Conservation (phyloP, 2,797 vertebrate genomes). For the Pterois miles region DNA sequence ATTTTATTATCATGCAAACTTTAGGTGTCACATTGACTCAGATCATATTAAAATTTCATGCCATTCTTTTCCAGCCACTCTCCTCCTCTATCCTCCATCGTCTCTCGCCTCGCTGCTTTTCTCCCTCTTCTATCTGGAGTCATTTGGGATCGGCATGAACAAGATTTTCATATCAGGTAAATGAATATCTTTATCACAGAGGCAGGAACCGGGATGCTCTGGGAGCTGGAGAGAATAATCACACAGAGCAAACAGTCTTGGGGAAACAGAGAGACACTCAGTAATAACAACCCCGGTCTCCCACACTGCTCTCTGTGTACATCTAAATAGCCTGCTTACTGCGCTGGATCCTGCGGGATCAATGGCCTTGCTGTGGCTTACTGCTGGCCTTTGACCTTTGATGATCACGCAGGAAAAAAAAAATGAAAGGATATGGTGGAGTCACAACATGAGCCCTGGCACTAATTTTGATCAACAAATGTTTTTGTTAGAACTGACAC, state of each 20-base stretch:
- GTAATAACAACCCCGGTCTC: slow-evolving; percentile 69
- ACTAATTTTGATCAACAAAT: slow-evolving; percentile 5
- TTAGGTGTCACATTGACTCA: slow-evolving; percentile 50
- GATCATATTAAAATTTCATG: slow-evolving; percentile 73
- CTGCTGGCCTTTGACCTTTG: slow-evolving; percentile 52
- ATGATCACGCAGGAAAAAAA: neutral
- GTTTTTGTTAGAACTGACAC: slow-evolving; percentile 8
- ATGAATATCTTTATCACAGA: slow-evolving; percentile 81
- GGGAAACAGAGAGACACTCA: slow-evolving; percentile 71
- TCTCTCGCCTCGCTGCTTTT: slow-evolving; percentile 40
- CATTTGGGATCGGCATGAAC: slow-evolving; percentile 76
- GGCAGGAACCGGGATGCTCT: slow-evolving; percentile 62
- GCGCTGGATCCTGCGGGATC: slow-evolving; percentile 47
- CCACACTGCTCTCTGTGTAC: slow-evolving; percentile 59
- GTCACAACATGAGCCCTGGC: neutral
- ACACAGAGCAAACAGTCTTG: slow-evolving; percentile 77
- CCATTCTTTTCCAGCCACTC: slow-evolving; percentile 45
- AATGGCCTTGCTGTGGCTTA: slow-evolving; percentile 55
- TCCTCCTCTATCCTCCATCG: slow-evolving; percentile 19
- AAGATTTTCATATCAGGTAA: slow-evolving; percentile 82
- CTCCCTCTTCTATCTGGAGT: slow-evolving; percentile 62
- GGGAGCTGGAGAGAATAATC: slow-evolving; percentile 79
- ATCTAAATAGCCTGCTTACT: slow-evolving; percentile 68
- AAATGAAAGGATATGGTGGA: neutral
- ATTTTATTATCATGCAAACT: slow-evolving; percentile 65